Percentiles rank a stretch among this genome's conserved stretches.
phyloP scores from a whole-genome alignment of 2,113 vertebrate species.

The Panurus biarmicus region DNA sequence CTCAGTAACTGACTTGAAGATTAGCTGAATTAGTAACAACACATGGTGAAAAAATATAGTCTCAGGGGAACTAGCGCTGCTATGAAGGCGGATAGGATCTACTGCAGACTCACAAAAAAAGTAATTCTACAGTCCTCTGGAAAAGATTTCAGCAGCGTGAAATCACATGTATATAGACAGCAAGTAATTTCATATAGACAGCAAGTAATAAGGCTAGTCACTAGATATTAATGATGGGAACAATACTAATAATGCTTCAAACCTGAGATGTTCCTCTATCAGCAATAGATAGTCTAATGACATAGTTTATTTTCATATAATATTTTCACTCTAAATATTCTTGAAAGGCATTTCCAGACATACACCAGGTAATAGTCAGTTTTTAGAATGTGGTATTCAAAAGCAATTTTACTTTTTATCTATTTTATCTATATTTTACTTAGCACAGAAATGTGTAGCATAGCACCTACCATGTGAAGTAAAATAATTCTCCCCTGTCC shows the following conservation, averaged over 20 bases:
- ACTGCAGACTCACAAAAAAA: not conserved
- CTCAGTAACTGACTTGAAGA: not conserved
- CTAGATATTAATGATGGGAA: not conserved
- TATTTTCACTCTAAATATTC: not conserved
- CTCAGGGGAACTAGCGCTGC: not conserved
- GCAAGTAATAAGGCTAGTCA: not conserved
- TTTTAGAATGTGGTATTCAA: not conserved
- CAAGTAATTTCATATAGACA: not conserved
- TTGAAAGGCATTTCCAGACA: not conserved
- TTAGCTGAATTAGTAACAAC: not conserved
- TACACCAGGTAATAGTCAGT: accelerated
- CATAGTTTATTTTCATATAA: not conserved
- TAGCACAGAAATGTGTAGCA: not conserved
- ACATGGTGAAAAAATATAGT: not conserved
- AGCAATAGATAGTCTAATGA: not conserved
- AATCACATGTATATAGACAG: not conserved
- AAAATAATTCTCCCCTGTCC: not conserved
- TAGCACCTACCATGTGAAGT: not conserved
- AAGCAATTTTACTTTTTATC: not conserved
- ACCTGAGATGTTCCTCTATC: not conserved
- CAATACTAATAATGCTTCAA: not conserved
- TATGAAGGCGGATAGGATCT: not conserved
- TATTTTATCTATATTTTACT: not conserved
- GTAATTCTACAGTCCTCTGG: not conserved
- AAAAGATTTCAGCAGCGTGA: not conserved